phyloP scores from a whole-genome alignment of 2,113 vertebrate species.

The Thalassarche chlororhynchos region DNA sequence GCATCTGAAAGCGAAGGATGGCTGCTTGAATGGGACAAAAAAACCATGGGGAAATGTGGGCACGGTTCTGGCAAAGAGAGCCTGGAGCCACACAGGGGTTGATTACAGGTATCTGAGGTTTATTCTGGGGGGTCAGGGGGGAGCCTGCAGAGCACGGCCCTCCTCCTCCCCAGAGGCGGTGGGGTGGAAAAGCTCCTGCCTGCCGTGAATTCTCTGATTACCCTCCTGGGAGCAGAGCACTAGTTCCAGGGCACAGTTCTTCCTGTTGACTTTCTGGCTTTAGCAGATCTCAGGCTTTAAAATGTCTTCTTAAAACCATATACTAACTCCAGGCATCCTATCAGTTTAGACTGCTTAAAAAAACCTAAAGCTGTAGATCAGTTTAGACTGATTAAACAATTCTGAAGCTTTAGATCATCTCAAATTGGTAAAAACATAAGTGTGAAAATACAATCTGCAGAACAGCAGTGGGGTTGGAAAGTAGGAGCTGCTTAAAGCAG shows the following conservation, averaged over 20 bases:
- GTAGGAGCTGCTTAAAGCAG: background rate
- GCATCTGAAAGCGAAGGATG: background rate
- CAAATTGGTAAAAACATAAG: background rate
- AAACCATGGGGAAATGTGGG: rapidly evolving
- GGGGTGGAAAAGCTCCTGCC: background rate
- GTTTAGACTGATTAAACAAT: constrained; percentile 24
- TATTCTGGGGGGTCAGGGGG: rapidly evolving
- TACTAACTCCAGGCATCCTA: background rate
- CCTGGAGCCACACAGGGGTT: background rate
- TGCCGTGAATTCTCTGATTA: rapidly evolving
- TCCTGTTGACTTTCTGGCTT: constrained; percentile 44
- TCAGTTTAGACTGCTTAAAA: background rate
- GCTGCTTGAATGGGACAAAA: background rate
- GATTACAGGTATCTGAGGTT: background rate
- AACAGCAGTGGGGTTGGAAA: background rate
- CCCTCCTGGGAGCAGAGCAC: background rate
- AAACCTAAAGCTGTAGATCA: background rate
- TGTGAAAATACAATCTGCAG: background rate
- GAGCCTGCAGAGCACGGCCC: background rate
- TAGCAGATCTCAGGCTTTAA: constrained; percentile 9
- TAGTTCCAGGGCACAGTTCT: background rate
- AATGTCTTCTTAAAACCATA: background rate
- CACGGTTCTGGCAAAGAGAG: background rate
- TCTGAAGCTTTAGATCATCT: constrained; percentile 17
- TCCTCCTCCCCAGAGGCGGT: background rate